These are phyloP conservation scores for Telenomus remus DNA, from an alignment of 1,140 invertebrate species.

Conservation along the genomic window DNA sequence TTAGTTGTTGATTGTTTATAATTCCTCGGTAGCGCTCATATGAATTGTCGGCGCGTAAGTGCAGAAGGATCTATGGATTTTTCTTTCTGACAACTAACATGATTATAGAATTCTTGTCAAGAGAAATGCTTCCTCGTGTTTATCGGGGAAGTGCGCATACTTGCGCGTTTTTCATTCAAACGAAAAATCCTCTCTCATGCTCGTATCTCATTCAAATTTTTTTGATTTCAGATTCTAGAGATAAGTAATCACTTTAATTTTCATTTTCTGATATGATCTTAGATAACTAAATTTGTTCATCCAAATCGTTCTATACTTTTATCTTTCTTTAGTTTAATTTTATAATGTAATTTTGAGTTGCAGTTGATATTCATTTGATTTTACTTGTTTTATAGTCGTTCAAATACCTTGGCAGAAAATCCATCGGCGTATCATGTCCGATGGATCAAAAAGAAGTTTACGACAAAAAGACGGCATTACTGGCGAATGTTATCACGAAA, in stretches of 20 bases:
- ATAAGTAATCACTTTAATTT: too few species aligned
- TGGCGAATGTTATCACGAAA: slow-evolving; percentile 53
- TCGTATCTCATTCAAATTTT: slow-evolving; percentile 34
- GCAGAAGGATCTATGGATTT: slow-evolving; percentile 52
- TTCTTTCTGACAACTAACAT: slow-evolving; percentile 46
- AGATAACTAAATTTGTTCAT: too few species aligned
- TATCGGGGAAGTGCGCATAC: slow-evolving; percentile 20
- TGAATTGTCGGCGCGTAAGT: slow-evolving; percentile 38
- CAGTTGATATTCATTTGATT: background rate
- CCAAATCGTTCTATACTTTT: too few species aligned
- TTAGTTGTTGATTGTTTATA: slow-evolving; percentile 51
- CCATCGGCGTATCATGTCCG: slow-evolving; percentile 27
- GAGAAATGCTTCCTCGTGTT: slow-evolving; percentile 54
- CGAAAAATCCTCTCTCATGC: slow-evolving; percentile 28
- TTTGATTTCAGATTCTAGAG: background rate
- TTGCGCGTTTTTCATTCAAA: slow-evolving; percentile 14
- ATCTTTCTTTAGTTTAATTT: slow-evolving; percentile 1
- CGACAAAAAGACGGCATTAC: slow-evolving; percentile 29
- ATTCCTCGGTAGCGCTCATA: slow-evolving; percentile 21
- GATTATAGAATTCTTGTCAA: slow-evolving; percentile 54
- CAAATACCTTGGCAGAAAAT: background rate
- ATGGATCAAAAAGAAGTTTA: slow-evolving; percentile 15
- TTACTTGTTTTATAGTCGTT: background rate
- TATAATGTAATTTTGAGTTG: background rate
- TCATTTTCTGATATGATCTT: too few species aligned